Base-by-base conservation (phyloP, 2,113 vertebrate species). In the Gorsachius goisagi region DNA sequence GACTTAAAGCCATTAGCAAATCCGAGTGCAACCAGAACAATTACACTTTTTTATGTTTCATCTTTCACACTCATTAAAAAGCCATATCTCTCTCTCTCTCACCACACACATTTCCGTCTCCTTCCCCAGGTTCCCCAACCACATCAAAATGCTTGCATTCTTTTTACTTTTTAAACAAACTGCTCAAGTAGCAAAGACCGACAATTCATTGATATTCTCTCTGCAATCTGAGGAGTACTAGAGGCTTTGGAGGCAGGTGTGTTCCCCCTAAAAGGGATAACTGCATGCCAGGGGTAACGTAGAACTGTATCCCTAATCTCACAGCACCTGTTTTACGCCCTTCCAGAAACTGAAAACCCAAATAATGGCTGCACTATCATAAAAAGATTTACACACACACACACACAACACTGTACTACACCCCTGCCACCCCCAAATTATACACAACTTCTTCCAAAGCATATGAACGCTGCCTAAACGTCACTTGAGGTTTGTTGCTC, bases 1-100 rank as follows among this genome's bases (percentile, higher is more conserved):
- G 77, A 98, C 97, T 97, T 88, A 96, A 56, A 97, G 82, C 89
- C 68, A 39, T 95, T 97, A 97, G 89, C 90, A 96, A 75, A 68
- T 79, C 63, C 28, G 75, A 91, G 50, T 3, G 69, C 44, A 85
- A 52, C 39, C 24, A 23, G 22, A 60, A 30, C 22, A 23, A 27
- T 33, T 17, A 71, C 44, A 27, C 12, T 14, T 55, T 22, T 26
- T 30, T 27, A 26, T 22, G 53, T 63, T 44, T 45, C 69, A 60
- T 9, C 71, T 62, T 56, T 68, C 33, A 16, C 39, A 18, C 27
- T 30, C 53, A 19, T 11, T 49, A 37, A 22, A 32, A 52, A 44
- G 33, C 55, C 26, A 10, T 5, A 21, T 30, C 58, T 59, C 24
- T 53, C 28, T 52, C 23, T 35, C 63, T 45, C 16, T 45, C 16